A percentile compares a stretch with the other conserved stretches of the same genome.
These are phyloP conservation scores for Neodiprion lecontei DNA, from an alignment of 1,140 invertebrate species.

Conservation along the genomic window DNA sequence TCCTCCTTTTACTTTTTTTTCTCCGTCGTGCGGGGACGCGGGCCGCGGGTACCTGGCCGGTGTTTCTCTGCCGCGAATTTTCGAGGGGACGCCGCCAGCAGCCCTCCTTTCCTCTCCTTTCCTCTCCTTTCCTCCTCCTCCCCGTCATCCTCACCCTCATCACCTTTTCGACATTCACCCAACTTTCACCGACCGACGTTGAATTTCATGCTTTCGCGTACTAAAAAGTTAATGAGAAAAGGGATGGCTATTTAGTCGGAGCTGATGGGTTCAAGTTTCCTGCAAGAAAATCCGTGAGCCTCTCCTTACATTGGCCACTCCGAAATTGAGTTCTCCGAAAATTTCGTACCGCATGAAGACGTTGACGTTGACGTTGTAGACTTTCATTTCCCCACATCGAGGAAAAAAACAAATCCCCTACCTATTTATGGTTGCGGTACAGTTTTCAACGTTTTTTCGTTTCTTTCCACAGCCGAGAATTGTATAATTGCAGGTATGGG, in stretches of 20 bases:
- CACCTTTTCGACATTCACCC: too few relatives aligned
- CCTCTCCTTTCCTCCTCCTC: background rate
- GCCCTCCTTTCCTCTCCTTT: background rate
- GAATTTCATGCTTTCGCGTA: slow-evolving; percentile 30
- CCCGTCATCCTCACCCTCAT: background rate
- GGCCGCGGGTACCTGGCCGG: background rate
- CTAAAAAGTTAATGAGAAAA: slow-evolving; percentile 62
- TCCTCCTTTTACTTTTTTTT: slow-evolving; percentile 25
- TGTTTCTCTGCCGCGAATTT: background rate
- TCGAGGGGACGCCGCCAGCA: background rate
- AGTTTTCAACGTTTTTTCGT: background rate
- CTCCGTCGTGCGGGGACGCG: slow-evolving; percentile 15
- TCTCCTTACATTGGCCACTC: slow-evolving; percentile 33
- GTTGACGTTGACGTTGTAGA: background rate
- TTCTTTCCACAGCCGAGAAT: background rate
- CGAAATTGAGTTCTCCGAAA: slow-evolving; percentile 37
- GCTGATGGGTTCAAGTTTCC: slow-evolving; percentile 17
- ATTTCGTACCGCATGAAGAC: slow-evolving; percentile 18
- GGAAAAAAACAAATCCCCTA: too few relatives aligned
- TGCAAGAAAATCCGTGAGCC: slow-evolving; percentile 25
- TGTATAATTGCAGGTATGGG: background rate
- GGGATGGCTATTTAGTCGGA: slow-evolving; percentile 49
- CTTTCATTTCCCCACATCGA: too few relatives aligned
- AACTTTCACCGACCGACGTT: background rate
- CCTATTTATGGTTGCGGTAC: too few relatives aligned